Percentiles rank a stretch among this genome's conserved stretches.
phyloP scores from a whole-genome alignment of 2,113 vertebrate genomes.

The Vicugna pacos region DNA sequence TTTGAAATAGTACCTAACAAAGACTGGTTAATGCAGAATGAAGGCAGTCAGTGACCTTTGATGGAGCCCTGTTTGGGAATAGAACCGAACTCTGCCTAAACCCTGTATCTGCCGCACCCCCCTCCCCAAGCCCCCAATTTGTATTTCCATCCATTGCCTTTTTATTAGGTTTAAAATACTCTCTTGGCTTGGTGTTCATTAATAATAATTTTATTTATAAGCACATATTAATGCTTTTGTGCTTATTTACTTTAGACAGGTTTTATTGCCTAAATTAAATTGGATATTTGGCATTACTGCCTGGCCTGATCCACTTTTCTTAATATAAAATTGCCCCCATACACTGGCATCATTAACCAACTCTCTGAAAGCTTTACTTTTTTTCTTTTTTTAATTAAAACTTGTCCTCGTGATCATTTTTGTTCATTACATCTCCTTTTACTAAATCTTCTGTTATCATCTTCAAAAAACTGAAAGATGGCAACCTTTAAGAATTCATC shows the following conservation, averaged over 20 bases:
- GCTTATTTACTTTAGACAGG: neutral
- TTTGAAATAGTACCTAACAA: neutral
- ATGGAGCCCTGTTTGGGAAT: neutral
- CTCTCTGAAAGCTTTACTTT: neutral
- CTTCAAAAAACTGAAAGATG: neutral
- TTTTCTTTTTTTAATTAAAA: neutral
- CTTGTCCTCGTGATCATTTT: neutral
- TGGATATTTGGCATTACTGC: neutral
- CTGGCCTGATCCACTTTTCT: neutral
- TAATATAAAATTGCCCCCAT: neutral
- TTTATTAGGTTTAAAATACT: slow-evolving; percentile 19
- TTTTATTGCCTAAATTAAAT: neutral
- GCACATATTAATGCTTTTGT: neutral
- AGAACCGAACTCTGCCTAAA: neutral
- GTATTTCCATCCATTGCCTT: neutral
- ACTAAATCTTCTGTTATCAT: neutral
- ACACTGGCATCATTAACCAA: neutral
- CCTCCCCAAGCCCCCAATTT: neutral
- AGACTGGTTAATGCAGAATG: neutral
- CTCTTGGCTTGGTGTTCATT: neutral
- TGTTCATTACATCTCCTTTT: neutral
- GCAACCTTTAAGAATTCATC: neutral
- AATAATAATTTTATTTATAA: neutral
- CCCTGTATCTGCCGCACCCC: rapidly evolving
- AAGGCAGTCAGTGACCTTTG: too few relatives aligned